Evolutionary conservation across 2,113 vertebrate species (phyloP).

Genomic region (Proterorhinus semilunaris): DNA sequence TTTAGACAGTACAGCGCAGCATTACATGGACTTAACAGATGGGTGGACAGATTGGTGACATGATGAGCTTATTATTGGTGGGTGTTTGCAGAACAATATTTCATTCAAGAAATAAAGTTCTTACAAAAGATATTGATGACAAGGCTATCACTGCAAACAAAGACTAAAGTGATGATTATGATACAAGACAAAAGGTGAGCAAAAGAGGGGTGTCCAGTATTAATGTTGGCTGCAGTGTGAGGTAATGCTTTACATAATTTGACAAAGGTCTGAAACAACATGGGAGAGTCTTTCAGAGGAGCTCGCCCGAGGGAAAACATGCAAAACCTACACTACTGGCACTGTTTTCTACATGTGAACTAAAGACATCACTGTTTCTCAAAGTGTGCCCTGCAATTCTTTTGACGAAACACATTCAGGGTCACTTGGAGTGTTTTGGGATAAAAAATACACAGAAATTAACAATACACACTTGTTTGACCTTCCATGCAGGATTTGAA

Average conservation of each 20-base stretch:
- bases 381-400: not conserved
- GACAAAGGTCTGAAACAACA: slow-evolving; percentile 38
- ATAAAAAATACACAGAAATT: slow-evolving; percentile 11
- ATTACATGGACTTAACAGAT: slow-evolving; percentile 62
- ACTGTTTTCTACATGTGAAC: slow-evolving; percentile 28
- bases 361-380: slow-evolving; percentile 9
- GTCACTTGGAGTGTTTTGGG: slow-evolving; percentile 6
- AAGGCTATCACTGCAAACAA: slow-evolving; percentile 20
- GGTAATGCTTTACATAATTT: slow-evolving; percentile 69
- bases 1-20: slow-evolving; percentile 25
- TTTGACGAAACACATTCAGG: not conserved
- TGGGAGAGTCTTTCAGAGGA: slow-evolving; percentile 46
- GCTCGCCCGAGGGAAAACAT: slow-evolving; percentile 44
- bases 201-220: slow-evolving; percentile 28
- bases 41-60: slow-evolving; percentile 65
- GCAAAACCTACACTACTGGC: slow-evolving; percentile 51
- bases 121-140: not conserved
- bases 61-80: slow-evolving; percentile 48
- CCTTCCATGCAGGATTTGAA: slow-evolving; percentile 32
- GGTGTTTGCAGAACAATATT: slow-evolving; percentile 8
- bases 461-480: slow-evolving; percentile 29
- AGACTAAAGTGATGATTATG: slow-evolving; percentile 47
- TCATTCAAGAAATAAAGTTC: not conserved
- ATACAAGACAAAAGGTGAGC: slow-evolving; percentile 44
- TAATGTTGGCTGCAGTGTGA: slow-evolving; percentile 51